Base-by-base conservation (phyloP, 64 coral and sea anemone species). In the Orbicella faveolata region DNA sequence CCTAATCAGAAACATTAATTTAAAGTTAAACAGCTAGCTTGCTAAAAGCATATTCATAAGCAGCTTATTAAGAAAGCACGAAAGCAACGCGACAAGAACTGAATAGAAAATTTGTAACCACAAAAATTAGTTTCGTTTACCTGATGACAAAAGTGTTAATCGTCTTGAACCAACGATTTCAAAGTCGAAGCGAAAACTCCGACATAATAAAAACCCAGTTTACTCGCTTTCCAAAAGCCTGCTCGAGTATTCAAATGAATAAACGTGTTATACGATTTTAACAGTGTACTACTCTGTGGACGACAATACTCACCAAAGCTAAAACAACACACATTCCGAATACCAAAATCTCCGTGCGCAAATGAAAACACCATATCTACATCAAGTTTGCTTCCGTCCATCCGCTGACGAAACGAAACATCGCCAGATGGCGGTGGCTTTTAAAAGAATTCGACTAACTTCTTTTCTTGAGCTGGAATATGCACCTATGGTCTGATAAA, bases 251-350 rank as follows among this genome's bases (percentile, higher is more conserved):
- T 73, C 63, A 85, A 73, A 30, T 53, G 21, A 8, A 72, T 23
- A 52, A 25, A 52, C 10, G 25, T 48, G 4, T 48, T 72, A 52
- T 53, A 85, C 65, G 6, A 67, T 36, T 73, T 70, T 23, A 26
- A 30, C 44, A 33, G 23, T 78, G 17, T 48, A 4, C 37, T 72
- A 70, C 64, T n/a, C 9, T 30, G 26, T 19, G 39, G 18, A 12
- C 73, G 64, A 85, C 65, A 85, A 85, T 85, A 72, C 63, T 68
- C 52, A 65, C 82, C 37, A 25, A 85, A 73, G 36, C 82, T 52
- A 67, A 85, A 70, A 85, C 37, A 73, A 85, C 63, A 70, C 12
- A 26, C 25, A 70, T 52, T 70, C 6, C 25, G 21, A 63, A 85
- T 85, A 72, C 82, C 82, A 25, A 52, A 72, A 52, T 85, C 82